These are phyloP conservation scores for Porites australiensis DNA, from an alignment of 64 coral and sea anemone genomes.

Conservation along the genomic window DNA sequence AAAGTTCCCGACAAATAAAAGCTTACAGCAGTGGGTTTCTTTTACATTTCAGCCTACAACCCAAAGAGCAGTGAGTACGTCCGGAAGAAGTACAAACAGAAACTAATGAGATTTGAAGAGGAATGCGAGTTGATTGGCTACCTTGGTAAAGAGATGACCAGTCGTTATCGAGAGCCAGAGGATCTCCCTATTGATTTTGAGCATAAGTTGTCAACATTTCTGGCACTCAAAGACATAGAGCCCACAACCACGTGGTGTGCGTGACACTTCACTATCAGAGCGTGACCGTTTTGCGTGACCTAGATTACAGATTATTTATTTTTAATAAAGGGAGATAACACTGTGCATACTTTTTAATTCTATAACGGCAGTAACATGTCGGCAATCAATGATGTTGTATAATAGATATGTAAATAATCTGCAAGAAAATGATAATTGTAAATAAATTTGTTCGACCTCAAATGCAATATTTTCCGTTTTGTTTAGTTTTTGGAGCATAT, in stretches of 20 bases:
- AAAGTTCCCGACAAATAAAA: background rate
- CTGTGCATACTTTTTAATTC: background rate
- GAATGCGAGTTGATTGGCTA: conserved; percentile 95
- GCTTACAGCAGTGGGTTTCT: background rate
- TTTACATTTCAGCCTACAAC: conserved; percentile 81
- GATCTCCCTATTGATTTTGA: conserved; percentile 95
- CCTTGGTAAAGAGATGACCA: conserved; percentile 92
- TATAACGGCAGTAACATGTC: background rate
- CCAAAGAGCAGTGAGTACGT: conserved; percentile 90
- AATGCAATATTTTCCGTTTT: background rate
- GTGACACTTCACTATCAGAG: background rate
- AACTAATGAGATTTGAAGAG: conserved; percentile 91
- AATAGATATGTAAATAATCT: conserved; percentile 20
- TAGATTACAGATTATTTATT: conserved; percentile 11
- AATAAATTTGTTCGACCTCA: conserved; percentile 13
- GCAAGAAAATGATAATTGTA: background rate
- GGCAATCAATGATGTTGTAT: background rate
- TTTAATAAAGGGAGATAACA: background rate
- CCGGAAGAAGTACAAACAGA: conserved; percentile 97
- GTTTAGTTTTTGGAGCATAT: background rate
- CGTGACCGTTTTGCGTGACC: background rate
- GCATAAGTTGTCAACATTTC: conserved; percentile 84
- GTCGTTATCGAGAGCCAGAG: conserved; percentile 78
- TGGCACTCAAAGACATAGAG: conserved; percentile 88
- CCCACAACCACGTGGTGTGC: conserved; percentile 81